These are phyloP conservation scores for Anguilla obscura DNA, from an alignment of 2,797 vertebrate species.

Conservation along the genomic window DNA sequence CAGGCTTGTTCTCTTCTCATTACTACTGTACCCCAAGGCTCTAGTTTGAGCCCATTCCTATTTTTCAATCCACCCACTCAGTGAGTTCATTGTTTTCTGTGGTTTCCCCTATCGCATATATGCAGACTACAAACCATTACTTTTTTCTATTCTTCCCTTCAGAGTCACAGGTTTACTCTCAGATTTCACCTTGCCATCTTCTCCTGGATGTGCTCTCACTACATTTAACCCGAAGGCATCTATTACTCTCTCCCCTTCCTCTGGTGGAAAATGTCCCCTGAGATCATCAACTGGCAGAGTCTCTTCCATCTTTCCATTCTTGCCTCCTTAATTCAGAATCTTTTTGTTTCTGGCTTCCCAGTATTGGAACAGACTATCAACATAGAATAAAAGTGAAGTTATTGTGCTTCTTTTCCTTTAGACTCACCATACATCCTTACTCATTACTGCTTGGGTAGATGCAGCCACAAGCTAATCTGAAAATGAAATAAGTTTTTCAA, in stretches of 20 bases:
- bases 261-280: not conserved
- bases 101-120: not conserved
- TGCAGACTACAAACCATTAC: not conserved
- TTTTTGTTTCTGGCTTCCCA: not conserved
- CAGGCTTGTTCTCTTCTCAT: not conserved
- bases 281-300: not conserved
- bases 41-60: not conserved
- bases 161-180: not conserved
- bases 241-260: not conserved
- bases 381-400: not conserved
- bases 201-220: not conserved
- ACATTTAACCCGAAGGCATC: not conserved
- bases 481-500: too few relatives aligned
- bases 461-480: too few relatives aligned
- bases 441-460: too few relatives aligned
- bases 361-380: not conserved
- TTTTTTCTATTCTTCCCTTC: not conserved
- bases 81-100: not conserved
- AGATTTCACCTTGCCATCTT: not conserved
- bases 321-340: not conserved
- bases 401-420: not conserved
- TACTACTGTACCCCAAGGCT: not conserved
- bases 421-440: not conserved
- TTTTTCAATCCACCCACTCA: not conserved
- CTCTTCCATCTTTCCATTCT: constrained; percentile 2